Conservation (phyloP, 2,797 vertebrate species). For the Rhabdomys pumilio region DNA sequence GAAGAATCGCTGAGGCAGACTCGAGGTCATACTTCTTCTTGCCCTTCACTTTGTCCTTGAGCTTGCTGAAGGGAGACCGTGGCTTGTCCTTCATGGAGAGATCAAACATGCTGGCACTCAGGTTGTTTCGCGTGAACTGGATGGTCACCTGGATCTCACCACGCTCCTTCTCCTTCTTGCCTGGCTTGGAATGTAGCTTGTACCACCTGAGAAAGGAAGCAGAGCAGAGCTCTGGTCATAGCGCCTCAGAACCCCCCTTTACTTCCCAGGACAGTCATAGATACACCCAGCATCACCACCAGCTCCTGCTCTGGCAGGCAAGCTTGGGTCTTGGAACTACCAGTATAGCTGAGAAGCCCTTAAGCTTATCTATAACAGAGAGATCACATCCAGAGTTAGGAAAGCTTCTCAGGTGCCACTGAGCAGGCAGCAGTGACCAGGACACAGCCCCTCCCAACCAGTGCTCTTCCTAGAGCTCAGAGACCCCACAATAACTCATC, state of each 20-base stretch:
- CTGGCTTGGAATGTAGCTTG: constrained; percentile 96
- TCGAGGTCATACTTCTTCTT: constrained; percentile 94
- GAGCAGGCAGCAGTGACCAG: not conserved
- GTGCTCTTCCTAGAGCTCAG: not conserved
- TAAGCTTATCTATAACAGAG: not conserved
- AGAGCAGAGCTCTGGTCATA: not conserved
- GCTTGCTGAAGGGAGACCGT: constrained; percentile 94
- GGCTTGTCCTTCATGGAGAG: constrained; percentile 97
- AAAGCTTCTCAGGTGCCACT: not conserved
- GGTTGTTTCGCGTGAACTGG: constrained; percentile 95
- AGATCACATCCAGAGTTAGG: constrained; percentile 2
- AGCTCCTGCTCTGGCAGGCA: not conserved
- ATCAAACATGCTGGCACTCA: constrained; percentile 99
- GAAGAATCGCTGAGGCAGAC: constrained; percentile 93
- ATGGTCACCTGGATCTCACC: constrained; percentile 96
- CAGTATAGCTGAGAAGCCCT: not conserved
- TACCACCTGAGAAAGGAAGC: constrained; percentile 92
- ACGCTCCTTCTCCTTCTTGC: constrained; percentile 98
- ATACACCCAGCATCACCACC: not conserved
- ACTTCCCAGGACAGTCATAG: not conserved
- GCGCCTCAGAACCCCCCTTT: not conserved
- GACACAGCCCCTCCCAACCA: too few species aligned
- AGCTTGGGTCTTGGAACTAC: not conserved
- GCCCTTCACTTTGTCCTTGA: constrained; percentile 96
- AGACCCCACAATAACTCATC: not conserved